Evolutionary conservation across 2,797 vertebrate genomes (phyloP), one percentile per base, ranked within the genome.

Genomic region (Furcifer pardalis): DNA sequence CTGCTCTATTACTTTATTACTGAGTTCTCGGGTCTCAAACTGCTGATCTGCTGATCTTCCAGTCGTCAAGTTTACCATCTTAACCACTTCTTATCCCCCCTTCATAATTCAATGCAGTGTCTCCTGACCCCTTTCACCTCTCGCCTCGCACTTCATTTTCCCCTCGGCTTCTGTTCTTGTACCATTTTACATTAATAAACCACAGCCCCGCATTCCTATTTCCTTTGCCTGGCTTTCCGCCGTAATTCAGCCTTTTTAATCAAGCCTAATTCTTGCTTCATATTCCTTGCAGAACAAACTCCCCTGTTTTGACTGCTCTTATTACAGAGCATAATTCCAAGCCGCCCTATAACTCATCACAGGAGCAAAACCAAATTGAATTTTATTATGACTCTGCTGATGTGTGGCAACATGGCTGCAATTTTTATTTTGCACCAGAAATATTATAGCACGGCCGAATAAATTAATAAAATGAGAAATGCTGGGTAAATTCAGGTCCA

Each of bases 401-500:
- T 62, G 84, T 49, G 8, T 81, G 72, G 87, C 81, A 84, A 59
- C 83, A 81, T 89, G 89, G 75, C 89, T 88, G 80, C 62, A 0
- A 0, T 84, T 81, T 74, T 68, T 32, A 37, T 59, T 77, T 17
- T 0, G 56, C 0, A 0, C 82, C 15, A 63, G 46, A 42, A 83
- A 35, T 83, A 32, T 17, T 71, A 0, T 63, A 1, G 87, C 72
- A 82, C 84, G 81, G 77, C 88, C 1, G 68, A 84, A 59, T 60
- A n/a, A 27, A 44, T 19, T 46, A 42, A n/a, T 25, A 4, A 19
- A 2, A 5, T 21, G 23, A 37, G 3, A 30, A 4, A n/a, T 10
- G 12, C 44, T 72, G 37, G 19, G 17, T 4, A 19, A 52, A 21
- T 32, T 71, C 30, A n/a, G 19, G 30, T 32, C 62, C 35, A 42